Base-by-base conservation (phyloP, 2,888 invertebrate genomes). In the Muschampia plurimacula region DNA sequence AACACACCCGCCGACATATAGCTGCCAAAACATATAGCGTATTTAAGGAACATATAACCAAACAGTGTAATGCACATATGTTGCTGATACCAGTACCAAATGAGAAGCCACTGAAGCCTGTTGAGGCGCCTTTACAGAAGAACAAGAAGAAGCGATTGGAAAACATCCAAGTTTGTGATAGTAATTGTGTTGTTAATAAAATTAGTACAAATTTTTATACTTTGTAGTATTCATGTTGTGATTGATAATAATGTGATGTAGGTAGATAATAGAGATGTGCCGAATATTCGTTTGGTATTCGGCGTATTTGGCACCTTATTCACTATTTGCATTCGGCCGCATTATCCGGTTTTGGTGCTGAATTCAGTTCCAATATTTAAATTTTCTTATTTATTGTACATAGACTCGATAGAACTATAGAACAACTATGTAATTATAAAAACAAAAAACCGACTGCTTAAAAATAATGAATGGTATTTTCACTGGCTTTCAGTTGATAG, bases 1-100 rank as follows among this genome's bases (percentile, higher is more conserved):
- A 94, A 69, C 92, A 95, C 69, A 96, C 98, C 63, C 95, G 97
- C 41, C 87, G 89, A 44, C 95, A 95, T 80, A 95, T 97, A 60
- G 89, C 88, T 36, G 83, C 92, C 2, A 95, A 95, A 55, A 95
- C 94, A 15, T 92, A 97, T 76, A 80, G 88, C 32, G 83, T 91
- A 15, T 94, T 96, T 77, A 95, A 95, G 79, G 79, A 89, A 57
- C 90, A 95, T 69, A 94, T 97, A 52, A 89, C 88, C 49, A 82
- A 89, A 74, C 96, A 96, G 80, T 95, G 92, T 79, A 84, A 90
- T 75, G 74, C 76, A 2, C 83, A 72, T 44, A 72, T 44, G 10
- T 46, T 72, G 63, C 13, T 39, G 13, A 67, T 72, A 46, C 72
- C 72, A 2, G 28, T 72, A 62, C 72, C 57, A 7, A 55, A 46